Percentiles rank a stretch among this genome's conserved stretches.
phyloP scores from a whole-genome alignment of 2,113 vertebrate species.

The Pristiophorus japonicus region DNA sequence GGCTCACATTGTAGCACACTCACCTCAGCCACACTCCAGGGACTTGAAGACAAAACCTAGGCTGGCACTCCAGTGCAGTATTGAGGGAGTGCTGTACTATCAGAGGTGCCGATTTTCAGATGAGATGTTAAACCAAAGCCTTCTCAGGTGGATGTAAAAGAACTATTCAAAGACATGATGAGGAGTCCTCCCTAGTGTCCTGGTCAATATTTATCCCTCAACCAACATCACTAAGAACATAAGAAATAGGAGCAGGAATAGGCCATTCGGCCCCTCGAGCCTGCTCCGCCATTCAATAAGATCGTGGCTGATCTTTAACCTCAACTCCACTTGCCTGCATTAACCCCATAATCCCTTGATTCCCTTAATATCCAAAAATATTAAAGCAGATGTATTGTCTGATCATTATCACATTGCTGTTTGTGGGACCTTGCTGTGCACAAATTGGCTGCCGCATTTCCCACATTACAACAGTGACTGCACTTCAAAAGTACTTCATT shows the following conservation, averaged over 20 bases:
- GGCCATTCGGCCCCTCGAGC: too few relatives aligned
- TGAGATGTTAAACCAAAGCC: not conserved
- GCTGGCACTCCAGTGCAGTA: not conserved
- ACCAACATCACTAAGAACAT: too few relatives aligned
- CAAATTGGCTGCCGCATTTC: not conserved
- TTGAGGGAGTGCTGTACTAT: not conserved
- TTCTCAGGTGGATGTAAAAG: not conserved
- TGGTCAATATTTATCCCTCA: not conserved
- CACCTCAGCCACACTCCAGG: not conserved
- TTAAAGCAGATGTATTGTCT: not conserved
- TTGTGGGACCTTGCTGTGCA: not conserved
- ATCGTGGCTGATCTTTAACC: too few relatives aligned
- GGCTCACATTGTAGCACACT: too few relatives aligned
- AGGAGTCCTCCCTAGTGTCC: not conserved
- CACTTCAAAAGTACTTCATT: not conserved
- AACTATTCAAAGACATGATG: not conserved
- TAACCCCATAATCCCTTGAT: too few relatives aligned
- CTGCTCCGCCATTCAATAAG: too few relatives aligned
- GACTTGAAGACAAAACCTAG: not conserved
- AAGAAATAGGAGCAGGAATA: too few relatives aligned
- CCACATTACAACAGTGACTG: not conserved
- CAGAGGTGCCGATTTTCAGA: not conserved
- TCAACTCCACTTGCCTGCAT: too few relatives aligned
- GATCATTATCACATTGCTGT: not conserved
- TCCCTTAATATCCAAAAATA: too few relatives aligned